Percentiles rank a stretch among this genome's conserved stretches.
Conservation (phyloP, 2,888 invertebrate genomes). For the Drosophila cognata region DNA sequence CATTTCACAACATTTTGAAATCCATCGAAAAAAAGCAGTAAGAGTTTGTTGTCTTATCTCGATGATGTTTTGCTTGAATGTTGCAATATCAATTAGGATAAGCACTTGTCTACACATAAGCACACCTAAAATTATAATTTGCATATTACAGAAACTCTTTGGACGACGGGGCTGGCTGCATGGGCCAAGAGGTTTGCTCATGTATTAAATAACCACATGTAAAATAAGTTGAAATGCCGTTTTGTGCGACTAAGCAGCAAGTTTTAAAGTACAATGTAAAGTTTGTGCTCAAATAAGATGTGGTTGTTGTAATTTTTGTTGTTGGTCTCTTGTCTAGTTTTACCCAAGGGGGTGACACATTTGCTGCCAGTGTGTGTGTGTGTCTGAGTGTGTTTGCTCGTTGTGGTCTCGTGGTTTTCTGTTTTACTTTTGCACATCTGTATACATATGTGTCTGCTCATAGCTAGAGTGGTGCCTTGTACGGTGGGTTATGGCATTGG, state of each 20-base stretch:
- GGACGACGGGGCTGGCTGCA: neutral
- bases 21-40: neutral
- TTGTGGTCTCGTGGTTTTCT: constrained; percentile 73
- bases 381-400: constrained; percentile 32
- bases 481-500: constrained; percentile 61
- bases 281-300: constrained; percentile 21
- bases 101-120: constrained; percentile 3
- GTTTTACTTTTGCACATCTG: constrained; percentile 57
- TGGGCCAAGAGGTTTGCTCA: constrained; percentile 44
- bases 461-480: constrained; percentile 23
- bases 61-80: neutral
- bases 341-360: constrained; percentile 37
- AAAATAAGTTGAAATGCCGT: constrained; percentile 29
- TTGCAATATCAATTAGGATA: constrained; percentile 14
- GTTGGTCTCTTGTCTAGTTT: constrained; percentile 25
- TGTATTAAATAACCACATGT: constrained; percentile 52
- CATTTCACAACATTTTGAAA: neutral
- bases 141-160: constrained; percentile 43
- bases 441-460: neutral
- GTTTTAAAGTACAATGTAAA: constrained; percentile 36
- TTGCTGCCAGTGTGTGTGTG: constrained; percentile 39
- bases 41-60: neutral
- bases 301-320: constrained; percentile 9
- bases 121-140: constrained; percentile 30
- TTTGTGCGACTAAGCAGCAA: constrained; percentile 31